Base-by-base conservation (phyloP, 1,140 invertebrate species). In the Papilio polyxenes region DNA sequence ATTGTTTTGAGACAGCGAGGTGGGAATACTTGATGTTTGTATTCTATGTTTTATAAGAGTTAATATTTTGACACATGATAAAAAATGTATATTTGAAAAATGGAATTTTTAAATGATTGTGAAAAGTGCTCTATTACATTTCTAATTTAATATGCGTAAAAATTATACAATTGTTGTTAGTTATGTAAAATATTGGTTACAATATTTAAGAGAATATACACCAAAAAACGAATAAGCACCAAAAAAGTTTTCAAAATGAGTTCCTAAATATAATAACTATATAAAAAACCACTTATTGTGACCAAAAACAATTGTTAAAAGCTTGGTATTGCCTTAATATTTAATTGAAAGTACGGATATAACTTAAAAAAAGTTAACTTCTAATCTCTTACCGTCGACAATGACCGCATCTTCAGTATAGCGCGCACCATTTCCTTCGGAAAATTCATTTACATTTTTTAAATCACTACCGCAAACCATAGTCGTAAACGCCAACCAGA, bases 331-430 rank as follows among this genome's bases (percentile, higher is more conserved):
- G 15, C 20, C 15, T 40, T 74, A 44, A 75, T 44, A 48, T 75
- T n/a, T 44, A 44, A 74, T 40, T 2, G 15, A 5, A 74, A 44
- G 23, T 44, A 74, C 15, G 15, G 2, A 6, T 53, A 53, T 1
- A 15, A 56, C 11, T 31, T 31, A 7, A 53, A 53, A 23, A 51
- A 77, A 77, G 5, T 75, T 82, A 56, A 80, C 76, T 20, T 76
- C n/a, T 78, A 10, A n/a, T 59, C 56, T 82, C 92, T 93, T 85
- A 94, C 93, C 92, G 80, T 91, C 89, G 65, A 93, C 80, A 80
- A 92, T 87, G 79, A 94, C 90, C 48, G 93, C 92, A 87, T 94
- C 93, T 6, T 93, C 87, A 40, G 91, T 92, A 80, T 92, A 92
- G 86, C 89, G 90, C 13, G 86, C 90, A 83, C 90, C 91, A 83